Evolutionary conservation across 2,888 invertebrate species (phyloP).

Genomic region (Megaustenia siamemsis): DNA sequence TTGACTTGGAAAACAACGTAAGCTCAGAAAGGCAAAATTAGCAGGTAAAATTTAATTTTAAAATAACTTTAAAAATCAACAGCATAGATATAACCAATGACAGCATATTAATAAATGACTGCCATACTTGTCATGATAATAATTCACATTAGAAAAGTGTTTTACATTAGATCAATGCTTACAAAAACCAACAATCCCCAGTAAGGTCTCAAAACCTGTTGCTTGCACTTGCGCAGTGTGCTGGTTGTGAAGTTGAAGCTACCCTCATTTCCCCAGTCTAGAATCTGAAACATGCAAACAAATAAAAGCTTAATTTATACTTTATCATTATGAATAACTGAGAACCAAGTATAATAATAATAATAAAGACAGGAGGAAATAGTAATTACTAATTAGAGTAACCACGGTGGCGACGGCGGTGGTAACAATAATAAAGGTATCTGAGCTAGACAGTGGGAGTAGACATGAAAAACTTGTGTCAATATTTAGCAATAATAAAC

Average conservation of each 20-base stretch:
- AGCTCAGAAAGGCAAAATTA: too few species aligned
- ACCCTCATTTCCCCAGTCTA: constrained; percentile 59
- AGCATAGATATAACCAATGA: too few species aligned
- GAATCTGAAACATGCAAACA: constrained; percentile 34
- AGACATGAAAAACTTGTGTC: too few species aligned
- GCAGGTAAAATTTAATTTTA: too few species aligned
- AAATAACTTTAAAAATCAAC: too few species aligned
- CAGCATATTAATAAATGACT: too few species aligned
- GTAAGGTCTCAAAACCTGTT: constrained; percentile 74
- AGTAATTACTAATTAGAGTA: neutral
- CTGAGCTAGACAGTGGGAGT: neutral
- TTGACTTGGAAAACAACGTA: too few species aligned
- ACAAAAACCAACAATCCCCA: constrained; percentile 75
- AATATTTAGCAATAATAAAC: too few species aligned
- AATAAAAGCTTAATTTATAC: neutral
- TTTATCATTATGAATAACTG: too few species aligned
- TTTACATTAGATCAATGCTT: constrained; percentile 58
- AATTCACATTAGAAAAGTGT: neutral
- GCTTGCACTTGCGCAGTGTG: constrained; percentile 73
- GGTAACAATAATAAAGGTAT: neutral
- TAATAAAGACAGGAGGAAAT: neutral
- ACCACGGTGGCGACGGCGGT: neutral
- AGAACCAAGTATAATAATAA: too few species aligned
- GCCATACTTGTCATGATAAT: neutral
- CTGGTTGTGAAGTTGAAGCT: constrained; percentile 75